Conservation (phyloP, 2,888 invertebrate genomes). For the Aspidapion aeneum region DNA sequence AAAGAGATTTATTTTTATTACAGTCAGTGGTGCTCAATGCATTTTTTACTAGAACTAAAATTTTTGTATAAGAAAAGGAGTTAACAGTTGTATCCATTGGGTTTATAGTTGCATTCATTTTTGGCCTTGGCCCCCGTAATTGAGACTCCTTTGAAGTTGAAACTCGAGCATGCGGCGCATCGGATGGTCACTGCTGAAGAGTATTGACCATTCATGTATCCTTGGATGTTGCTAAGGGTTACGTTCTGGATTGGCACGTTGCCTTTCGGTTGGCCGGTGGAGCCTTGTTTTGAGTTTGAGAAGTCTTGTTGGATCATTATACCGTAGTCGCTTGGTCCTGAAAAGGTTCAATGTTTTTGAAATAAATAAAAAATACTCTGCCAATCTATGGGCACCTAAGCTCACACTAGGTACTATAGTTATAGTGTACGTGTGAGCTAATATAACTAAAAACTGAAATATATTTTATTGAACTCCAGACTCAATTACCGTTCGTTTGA, state of each 20-base stretch:
- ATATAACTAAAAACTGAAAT: too few relatives aligned
- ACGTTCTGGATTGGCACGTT: conserved; percentile 26
- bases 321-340: conserved; percentile 23
- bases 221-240: conserved; percentile 16
- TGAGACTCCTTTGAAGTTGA: conserved; percentile 7
- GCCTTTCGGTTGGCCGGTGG: conserved; percentile 19
- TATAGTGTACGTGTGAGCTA: too few relatives aligned
- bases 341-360: conserved; percentile 12
- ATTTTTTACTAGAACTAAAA: too few relatives aligned
- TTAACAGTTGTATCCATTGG: not conserved
- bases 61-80: too few relatives aligned
- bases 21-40: too few relatives aligned
- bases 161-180: conserved; percentile 9
- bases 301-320: conserved; percentile 28
- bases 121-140: conserved; percentile 11
- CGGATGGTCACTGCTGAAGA: conserved; percentile 8
- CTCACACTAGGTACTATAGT: too few relatives aligned
- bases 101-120: conserved; percentile 9
- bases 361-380: not conserved
- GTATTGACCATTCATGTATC: conserved; percentile 18
- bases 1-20: too few relatives aligned
- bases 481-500: too few relatives aligned
- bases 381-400: too few relatives aligned
- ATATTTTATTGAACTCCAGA: too few relatives aligned
- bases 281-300: conserved; percentile 15